Conservation (phyloP, 1,140 invertebrate genomes). For the Platyura marginata region DNA sequence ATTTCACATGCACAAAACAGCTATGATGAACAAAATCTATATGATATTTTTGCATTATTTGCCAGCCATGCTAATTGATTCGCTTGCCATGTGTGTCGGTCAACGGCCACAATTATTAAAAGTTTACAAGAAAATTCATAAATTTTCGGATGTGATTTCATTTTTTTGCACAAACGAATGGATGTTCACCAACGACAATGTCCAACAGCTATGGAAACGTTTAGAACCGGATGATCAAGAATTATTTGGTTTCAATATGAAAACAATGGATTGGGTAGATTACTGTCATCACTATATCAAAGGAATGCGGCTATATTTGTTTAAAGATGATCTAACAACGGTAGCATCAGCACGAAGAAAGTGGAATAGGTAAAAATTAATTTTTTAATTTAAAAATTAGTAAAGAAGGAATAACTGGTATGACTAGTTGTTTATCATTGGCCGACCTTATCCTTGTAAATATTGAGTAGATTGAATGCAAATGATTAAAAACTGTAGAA, state of each 20-base stretch:
- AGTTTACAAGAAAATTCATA: constrained; percentile 52
- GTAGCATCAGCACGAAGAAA: constrained; percentile 33
- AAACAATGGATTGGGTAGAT: constrained; percentile 42
- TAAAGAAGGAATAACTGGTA: no score
- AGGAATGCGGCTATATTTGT: constrained; percentile 41
- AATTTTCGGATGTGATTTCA: constrained; percentile 43
- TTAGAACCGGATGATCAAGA: constrained; percentile 34
- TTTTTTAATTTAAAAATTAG: neutral
- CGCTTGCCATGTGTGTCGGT: constrained; percentile 34
- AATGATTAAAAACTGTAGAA: no score
- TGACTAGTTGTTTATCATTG: constrained; percentile 4
- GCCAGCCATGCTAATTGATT: constrained; percentile 44
- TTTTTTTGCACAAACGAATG: constrained; percentile 53
- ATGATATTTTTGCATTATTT: constrained; percentile 35
- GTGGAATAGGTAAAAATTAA: constrained; percentile 29
- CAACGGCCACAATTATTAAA: constrained; percentile 42
- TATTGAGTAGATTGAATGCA: no score
- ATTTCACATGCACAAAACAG: constrained; percentile 31
- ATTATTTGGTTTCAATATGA: constrained; percentile 46
- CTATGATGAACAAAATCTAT: constrained; percentile 28
- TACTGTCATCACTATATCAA: constrained; percentile 41
- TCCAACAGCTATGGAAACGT: constrained; percentile 30
- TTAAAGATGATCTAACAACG: constrained; percentile 49
- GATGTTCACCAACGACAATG: constrained; percentile 43
- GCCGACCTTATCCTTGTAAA: constrained; percentile 4